These are phyloP conservation scores for Xenopus petersii DNA, from an alignment of 2,797 vertebrate genomes.

Conservation along the genomic window DNA sequence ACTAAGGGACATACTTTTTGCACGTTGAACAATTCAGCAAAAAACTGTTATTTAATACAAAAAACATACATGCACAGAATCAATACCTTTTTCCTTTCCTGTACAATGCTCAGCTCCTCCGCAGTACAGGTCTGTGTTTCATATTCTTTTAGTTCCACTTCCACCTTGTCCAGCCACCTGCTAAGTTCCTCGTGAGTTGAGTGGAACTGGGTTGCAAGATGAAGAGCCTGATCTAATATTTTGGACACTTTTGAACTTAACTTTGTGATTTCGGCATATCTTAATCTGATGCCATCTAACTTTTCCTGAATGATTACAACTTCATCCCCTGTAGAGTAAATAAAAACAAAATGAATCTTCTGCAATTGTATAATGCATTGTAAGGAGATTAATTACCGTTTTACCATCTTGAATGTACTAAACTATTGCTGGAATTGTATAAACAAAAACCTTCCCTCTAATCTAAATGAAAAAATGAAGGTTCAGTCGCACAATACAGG, in stretches of 20 bases:
- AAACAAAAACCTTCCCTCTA: too few species aligned
- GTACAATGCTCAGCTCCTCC: slow-evolving; percentile 74
- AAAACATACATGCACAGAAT: slow-evolving; percentile 6
- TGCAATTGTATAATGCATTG: too few species aligned
- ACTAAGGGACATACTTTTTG: too few species aligned
- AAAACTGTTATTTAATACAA: too few species aligned
- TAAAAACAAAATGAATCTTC: background rate
- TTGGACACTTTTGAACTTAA: slow-evolving; percentile 79
- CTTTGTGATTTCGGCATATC: slow-evolving; percentile 86
- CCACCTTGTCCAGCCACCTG: slow-evolving; percentile 80
- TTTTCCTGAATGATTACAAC: slow-evolving; percentile 95
- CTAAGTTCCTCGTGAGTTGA: slow-evolving; percentile 74
- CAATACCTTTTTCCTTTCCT: slow-evolving; percentile 83
- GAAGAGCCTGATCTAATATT: slow-evolving; percentile 80
- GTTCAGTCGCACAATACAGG: too few species aligned
- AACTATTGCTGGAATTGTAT: too few species aligned
- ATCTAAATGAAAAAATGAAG: too few species aligned
- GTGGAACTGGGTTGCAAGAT: slow-evolving; percentile 78
- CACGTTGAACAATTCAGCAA: too few species aligned
- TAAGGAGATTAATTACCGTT: too few species aligned
- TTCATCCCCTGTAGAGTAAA: slow-evolving; percentile 83
- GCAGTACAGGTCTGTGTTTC: slow-evolving; percentile 70
- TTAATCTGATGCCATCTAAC: slow-evolving; percentile 89
- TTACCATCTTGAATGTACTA: too few species aligned
- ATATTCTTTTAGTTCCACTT: slow-evolving; percentile 75